Conservation (phyloP, 2,797 vertebrate species). For the Sphenodon punctatus region DNA sequence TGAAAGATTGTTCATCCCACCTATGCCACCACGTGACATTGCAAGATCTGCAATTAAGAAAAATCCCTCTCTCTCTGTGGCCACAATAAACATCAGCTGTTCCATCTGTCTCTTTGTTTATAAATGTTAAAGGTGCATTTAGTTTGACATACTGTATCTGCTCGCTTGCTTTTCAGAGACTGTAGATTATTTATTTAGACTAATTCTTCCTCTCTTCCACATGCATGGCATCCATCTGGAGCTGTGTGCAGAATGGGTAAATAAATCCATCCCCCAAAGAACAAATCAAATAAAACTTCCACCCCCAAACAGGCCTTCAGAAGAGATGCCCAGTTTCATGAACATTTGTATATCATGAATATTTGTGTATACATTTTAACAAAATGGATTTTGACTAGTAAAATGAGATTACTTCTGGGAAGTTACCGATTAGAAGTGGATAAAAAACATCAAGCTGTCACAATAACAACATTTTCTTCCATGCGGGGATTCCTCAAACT, state of each 20-base stretch:
- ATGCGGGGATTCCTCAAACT: neutral
- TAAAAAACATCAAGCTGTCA: neutral
- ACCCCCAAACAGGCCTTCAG: no score
- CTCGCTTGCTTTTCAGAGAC: neutral
- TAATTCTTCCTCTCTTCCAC: neutral
- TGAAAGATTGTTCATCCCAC: neutral
- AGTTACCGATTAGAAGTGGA: neutral
- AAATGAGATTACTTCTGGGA: neutral
- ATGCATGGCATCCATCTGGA: neutral
- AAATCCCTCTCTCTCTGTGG: neutral
- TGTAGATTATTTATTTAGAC: neutral
- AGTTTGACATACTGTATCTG: neutral
- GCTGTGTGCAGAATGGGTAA: no score
- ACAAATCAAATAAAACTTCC: no score
- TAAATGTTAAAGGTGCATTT: neutral
- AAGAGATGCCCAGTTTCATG: no score
- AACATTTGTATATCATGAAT: no score
- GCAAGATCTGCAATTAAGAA: neutral
- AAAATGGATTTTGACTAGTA: neutral
- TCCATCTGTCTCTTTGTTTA: neutral
- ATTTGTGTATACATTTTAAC: neutral
- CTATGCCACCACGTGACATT: neutral
- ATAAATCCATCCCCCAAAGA: no score
- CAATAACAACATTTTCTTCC: neutral
- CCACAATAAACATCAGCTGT: neutral